These are phyloP conservation scores for Macheiramphus alcinus DNA, from an alignment of 2,113 vertebrate species.

Conservation along the genomic window DNA sequence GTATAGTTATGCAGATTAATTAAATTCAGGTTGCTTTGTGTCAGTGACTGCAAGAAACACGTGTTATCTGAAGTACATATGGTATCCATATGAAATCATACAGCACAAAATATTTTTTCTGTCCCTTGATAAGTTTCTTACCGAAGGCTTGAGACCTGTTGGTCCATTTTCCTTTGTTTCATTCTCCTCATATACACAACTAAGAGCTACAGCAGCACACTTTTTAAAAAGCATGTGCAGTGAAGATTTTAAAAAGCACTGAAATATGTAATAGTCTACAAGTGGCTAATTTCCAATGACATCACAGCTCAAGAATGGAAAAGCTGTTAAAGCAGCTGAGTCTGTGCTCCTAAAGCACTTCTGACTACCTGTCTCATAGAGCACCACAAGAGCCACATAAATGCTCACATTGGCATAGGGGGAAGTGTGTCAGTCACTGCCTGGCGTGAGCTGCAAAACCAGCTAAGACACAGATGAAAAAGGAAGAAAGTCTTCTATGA, in stretches of 20 bases:
- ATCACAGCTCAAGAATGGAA: background rate
- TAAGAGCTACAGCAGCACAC: background rate
- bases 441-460: background rate
- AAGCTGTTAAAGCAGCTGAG: background rate
- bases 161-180: background rate
- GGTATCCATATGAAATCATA: too few species aligned
- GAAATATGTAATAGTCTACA: background rate
- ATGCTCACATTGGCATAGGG: fast-evolving
- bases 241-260: background rate
- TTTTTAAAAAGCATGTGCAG: fast-evolving
- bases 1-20: background rate
- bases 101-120: background rate
- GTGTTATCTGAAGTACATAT: fast-evolving
- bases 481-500: background rate
- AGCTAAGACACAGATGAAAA: background rate
- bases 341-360: background rate
- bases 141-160: background rate
- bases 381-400: background rate
- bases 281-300: background rate
- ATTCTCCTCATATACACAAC: background rate
- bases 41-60: background rate
- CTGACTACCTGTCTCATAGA: background rate
- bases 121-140: background rate
- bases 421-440: background rate
- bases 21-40: background rate